A percentile compares a stretch with the other conserved stretches of the same genome.
phyloP scores from a whole-genome alignment of 1,140 invertebrate genomes.

The Anastrepha obliqua region DNA sequence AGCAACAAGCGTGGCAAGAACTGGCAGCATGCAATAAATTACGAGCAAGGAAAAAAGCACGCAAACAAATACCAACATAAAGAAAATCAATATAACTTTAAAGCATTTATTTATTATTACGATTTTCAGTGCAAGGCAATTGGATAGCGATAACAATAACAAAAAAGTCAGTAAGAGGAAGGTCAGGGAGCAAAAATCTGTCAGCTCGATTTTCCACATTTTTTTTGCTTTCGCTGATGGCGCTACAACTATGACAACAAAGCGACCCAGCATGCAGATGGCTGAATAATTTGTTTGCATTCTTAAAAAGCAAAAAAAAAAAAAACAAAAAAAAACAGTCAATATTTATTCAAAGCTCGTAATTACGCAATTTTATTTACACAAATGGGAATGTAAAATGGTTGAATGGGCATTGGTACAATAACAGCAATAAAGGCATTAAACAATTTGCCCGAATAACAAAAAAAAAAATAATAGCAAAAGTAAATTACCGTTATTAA shows the following conservation, averaged over 20 bases:
- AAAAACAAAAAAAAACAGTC: too few relatives aligned
- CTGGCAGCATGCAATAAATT: slow-evolving; percentile 14
- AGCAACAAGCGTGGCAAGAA: slow-evolving; percentile 38
- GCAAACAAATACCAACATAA: neutral
- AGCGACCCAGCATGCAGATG: neutral
- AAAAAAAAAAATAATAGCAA: too few relatives aligned
- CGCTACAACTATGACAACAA: too few relatives aligned
- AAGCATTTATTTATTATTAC: slow-evolving; percentile 43
- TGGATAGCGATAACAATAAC: neutral
- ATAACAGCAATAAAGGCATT: too few relatives aligned
- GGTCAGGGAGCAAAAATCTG: neutral
- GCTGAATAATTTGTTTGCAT: neutral
- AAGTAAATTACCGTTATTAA: too few relatives aligned
- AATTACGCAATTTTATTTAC: slow-evolving; percentile 30
- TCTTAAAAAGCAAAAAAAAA: neutral
- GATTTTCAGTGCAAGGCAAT: slow-evolving; percentile 6
- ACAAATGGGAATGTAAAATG: too few relatives aligned
- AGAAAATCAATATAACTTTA: slow-evolving; percentile 40
- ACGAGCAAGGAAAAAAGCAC: neutral
- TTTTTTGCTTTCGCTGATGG: neutral
- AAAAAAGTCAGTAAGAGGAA: neutral
- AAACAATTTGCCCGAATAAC: too few relatives aligned
- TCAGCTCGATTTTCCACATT: neutral
- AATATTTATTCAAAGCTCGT: slow-evolving; percentile 28
- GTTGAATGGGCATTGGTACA: too few relatives aligned